phyloP scores from a whole-genome alignment of 1,140 invertebrate genomes.

The Hyles euphorbiae region DNA sequence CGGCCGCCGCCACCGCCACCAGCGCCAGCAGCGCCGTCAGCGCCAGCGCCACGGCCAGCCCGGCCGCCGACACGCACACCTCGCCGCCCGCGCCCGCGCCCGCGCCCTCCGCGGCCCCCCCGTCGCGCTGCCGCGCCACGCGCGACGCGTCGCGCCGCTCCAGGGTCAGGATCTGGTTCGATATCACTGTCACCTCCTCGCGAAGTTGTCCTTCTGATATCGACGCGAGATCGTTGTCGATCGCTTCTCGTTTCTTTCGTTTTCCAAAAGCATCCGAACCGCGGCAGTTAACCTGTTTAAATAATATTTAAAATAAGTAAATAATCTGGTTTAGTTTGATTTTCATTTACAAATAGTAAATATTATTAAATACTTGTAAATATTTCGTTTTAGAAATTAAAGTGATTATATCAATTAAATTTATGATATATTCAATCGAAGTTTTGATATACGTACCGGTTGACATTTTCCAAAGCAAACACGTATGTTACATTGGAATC shows the following conservation, averaged over 20 bases:
- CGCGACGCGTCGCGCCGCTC: constrained; percentile 85
- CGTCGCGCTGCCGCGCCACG: constrained; percentile 74
- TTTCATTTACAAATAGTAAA: too few species aligned
- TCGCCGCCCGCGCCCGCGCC: constrained; percentile 78
- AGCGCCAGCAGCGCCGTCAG: constrained; percentile 93
- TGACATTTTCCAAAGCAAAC: constrained; percentile 97
- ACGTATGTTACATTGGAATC: constrained; percentile 96
- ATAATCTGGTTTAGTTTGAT: too few species aligned
- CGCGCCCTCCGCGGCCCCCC: constrained; percentile 36
- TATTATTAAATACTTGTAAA: too few species aligned
- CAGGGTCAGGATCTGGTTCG: constrained; percentile 92
- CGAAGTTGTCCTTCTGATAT: constrained; percentile 87
- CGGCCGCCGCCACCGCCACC: constrained; percentile 94
- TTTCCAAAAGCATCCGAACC: constrained; percentile 92
- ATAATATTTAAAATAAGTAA: background rate
- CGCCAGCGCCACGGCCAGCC: constrained; percentile 93
- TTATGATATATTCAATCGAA: constrained; percentile 6
- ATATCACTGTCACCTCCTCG: constrained; percentile 95
- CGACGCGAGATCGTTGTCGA: constrained; percentile 77
- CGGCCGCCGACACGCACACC: constrained; percentile 94
- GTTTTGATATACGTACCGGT: constrained; percentile 80
- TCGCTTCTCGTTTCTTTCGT: constrained; percentile 82
- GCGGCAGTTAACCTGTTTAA: constrained; percentile 89
- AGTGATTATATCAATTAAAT: background rate
- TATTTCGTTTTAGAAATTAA: too few species aligned